phyloP scores from a whole-genome alignment of 2,797 vertebrate species.

The Ciconia nigra region DNA sequence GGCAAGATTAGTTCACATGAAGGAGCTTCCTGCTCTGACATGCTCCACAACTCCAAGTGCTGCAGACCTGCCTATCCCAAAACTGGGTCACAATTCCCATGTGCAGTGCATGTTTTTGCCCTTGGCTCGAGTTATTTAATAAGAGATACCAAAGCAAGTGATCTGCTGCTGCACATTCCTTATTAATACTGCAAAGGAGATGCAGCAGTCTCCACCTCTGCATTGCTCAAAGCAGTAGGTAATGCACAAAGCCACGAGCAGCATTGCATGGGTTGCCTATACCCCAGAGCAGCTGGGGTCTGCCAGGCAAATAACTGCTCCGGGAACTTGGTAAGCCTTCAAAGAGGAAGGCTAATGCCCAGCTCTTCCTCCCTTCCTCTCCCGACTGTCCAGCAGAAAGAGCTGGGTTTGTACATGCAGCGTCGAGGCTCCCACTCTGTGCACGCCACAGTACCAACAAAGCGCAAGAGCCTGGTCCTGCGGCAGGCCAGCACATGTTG shows the following conservation, averaged over 20 bases:
- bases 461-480: background rate
- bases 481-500: accelerated
- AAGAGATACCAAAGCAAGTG: background rate
- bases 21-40: constrained; percentile 6
- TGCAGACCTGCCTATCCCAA: background rate
- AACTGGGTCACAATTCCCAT: background rate
- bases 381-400: background rate
- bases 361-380: background rate
- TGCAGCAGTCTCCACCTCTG: background rate
- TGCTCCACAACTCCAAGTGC: background rate
- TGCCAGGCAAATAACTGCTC: background rate
- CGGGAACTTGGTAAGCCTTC: background rate
- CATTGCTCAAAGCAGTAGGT: background rate
- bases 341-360: background rate
- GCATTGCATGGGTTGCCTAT: background rate
- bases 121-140: background rate
- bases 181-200: background rate
- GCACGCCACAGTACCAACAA: accelerated
- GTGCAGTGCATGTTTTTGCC: background rate
- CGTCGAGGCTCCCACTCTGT: background rate
- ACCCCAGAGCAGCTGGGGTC: background rate
- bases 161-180: background rate
- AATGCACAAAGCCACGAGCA: background rate
- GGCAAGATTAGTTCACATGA: background rate
- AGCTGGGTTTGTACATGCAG: background rate